Evolutionary conservation across 2,888 invertebrate species (phyloP), one percentile per base, ranked within the genome.

Genomic region (Epinotia brunnichana): DNA sequence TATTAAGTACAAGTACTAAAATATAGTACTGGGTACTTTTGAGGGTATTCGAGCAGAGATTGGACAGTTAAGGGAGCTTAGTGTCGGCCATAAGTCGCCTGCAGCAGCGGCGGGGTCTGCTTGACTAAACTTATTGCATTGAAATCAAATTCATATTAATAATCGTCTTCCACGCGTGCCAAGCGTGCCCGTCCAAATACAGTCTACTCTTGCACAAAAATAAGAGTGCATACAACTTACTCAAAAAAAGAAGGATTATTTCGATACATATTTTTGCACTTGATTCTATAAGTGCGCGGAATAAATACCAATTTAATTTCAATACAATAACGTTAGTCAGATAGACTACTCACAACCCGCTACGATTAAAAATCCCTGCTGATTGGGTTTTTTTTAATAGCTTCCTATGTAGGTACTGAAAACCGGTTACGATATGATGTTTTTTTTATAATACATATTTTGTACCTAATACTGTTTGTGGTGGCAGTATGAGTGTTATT

Each of bases 1-100:
- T 48, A 48, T 48, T n/a, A n/a, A 48, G 48, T 48, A 48, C 48
- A 48, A 44, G 15, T 44, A 44, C 44, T 44, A n/a, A 48, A 48
- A 2, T n/a, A n/a, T n/a, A 48, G 48, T n/a, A 1, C n/a, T 48
- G 7, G 56, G 56, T 56, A 56, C 56, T 56, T 56, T 56, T 24
- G 21, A 56, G 21, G 21, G 56, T 24, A 56, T 56, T 24, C 13
- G 24, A 24, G 1, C 56, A 56, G 19, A 2, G 10, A 21, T 15
- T 5, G 13, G 24, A 13, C 13, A 56, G 56, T 56, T 21, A 56
- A 4, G 24, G 56, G 13, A 15, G 56, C 56, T 24, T 13, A 56
- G 15, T 13, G 56, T 13, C 21, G 13, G 24, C 24, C 24, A 56
- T 56, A 21, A 24, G 21, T 3, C 56, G 0, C 24, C 15, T 44